Base-by-base conservation (phyloP, 2,888 invertebrate species). In the Andrena haemorrhoa region DNA sequence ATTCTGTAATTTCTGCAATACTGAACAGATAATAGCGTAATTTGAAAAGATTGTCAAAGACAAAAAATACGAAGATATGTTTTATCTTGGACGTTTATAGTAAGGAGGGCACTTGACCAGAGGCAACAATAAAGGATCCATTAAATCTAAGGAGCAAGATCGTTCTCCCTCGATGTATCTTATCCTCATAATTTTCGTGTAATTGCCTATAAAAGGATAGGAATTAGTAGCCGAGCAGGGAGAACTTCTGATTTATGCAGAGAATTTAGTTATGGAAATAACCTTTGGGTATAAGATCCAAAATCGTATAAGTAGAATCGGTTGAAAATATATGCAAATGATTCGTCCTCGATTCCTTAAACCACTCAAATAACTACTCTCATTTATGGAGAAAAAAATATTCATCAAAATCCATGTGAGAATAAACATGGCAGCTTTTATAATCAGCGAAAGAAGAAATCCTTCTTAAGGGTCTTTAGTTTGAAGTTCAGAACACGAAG, bases 141-240 rank as follows among this genome's bases (percentile, higher is more conserved):
- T 68, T 73, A 56, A 31, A 70, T n/a, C n/a, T 0, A 47, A 41
- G 1, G 23, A 20, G 20, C 63, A 35, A 35, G 63, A 49, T n/a
- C 23, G 8, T 71, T 51, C 49, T 16, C 47, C 10, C 49, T 31
- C 16, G 74, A 60, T 47, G 12, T 20, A 56, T 65, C 74, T 47
- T 69, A 53, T 74, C 51, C 64, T 12, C 69, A 29, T 74, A 70
- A 81, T 70, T 81, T 79, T 20, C 73, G 29, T 47, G 68, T 79
- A 79, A 79, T 79, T 82, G 71, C 65, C 65, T 69, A 79, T 75
- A 79, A 82, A 70, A 53, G 65, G 60, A 69, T 74, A 60, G 29
- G 68, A 58, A 73, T 73, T 73, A 78, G 31, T 60, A 69, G 35
- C 7, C 60, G 70, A 65, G 31, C 31, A 8, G 58, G 31, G 47